Percentiles rank a stretch among this genome's conserved stretches.
Conservation (phyloP, 2,113 vertebrate genomes). For the Platichthys stellatus region DNA sequence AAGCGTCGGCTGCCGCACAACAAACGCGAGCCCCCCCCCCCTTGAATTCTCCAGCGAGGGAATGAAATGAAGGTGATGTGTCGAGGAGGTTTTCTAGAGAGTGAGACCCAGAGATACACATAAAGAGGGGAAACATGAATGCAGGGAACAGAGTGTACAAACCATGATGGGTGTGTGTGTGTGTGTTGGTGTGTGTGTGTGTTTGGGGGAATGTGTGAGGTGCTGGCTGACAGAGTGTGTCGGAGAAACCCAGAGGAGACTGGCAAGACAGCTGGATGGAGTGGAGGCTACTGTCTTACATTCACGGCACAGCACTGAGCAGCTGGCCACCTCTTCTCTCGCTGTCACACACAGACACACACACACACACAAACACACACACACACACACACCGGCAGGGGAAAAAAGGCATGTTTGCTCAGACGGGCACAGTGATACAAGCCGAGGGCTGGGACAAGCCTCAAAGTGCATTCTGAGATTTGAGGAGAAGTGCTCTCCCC, state of each 20-base stretch:
- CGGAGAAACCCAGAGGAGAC: conserved; percentile 48
- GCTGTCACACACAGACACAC: not conserved
- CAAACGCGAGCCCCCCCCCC: no score
- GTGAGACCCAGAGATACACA: conserved; percentile 6
- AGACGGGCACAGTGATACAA: conserved; percentile 1
- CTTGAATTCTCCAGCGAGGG: not conserved
- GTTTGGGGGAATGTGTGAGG: conserved; percentile 9
- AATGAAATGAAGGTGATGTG: not conserved
- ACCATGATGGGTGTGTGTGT: conserved; percentile 18
- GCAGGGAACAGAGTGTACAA: conserved; percentile 15
- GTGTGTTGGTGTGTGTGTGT: conserved; percentile 13
- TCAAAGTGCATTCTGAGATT: conserved; percentile 10
- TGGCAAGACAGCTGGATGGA: conserved; percentile 56
- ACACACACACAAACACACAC: not conserved
- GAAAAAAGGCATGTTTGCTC: not conserved
- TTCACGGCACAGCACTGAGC: conserved; percentile 43
- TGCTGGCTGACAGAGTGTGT: conserved; percentile 56
- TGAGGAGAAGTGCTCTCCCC: conserved; percentile 21
- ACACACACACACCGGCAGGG: not conserved
- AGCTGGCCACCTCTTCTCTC: conserved; percentile 44
- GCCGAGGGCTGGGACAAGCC: not conserved
- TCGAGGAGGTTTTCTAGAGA: conserved; percentile 18
- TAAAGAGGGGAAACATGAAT: conserved; percentile 16
- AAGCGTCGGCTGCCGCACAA: no score
- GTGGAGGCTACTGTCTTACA: conserved; percentile 39